A percentile compares a stretch with the other conserved stretches of the same genome.
Conservation (phyloP, 2,113 vertebrate species). For the Chrysochloris asiatica region DNA sequence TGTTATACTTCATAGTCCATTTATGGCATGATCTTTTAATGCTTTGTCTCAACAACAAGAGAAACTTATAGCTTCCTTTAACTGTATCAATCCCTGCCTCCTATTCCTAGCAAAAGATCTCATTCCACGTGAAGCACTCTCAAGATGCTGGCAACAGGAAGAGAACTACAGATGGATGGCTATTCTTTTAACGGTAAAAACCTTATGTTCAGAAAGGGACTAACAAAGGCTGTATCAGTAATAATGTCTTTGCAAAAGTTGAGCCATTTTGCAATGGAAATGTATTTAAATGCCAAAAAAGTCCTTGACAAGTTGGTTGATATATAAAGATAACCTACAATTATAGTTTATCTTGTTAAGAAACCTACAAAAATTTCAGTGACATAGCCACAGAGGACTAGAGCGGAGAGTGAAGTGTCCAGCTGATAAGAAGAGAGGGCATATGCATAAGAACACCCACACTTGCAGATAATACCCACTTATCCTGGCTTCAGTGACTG, state of each 20-base stretch:
- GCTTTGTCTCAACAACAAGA: neutral
- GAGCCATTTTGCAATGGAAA: neutral
- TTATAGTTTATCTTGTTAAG: neutral
- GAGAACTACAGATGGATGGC: neutral
- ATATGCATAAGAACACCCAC: too few species aligned
- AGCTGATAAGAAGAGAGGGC: too few species aligned
- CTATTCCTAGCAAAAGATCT: neutral
- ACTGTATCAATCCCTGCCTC: neutral
- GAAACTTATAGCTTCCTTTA: slow-evolving; percentile 1
- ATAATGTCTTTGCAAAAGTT: neutral
- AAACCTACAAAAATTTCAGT: too few species aligned
- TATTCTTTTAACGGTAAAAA: neutral
- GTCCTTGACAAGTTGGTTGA: neutral
- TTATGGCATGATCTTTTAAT: neutral
- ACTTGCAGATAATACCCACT: too few species aligned
- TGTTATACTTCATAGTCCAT: too few species aligned
- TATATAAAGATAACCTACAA: neutral
- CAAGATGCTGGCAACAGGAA: neutral
- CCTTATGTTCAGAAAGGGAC: neutral
- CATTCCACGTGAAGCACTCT: too few species aligned
- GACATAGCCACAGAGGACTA: too few species aligned
- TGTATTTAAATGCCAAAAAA: neutral
- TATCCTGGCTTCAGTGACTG: too few species aligned
- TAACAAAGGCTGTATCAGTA: neutral
- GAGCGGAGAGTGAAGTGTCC: too few species aligned